Evolutionary conservation across 2,797 vertebrate genomes (phyloP).

Genomic region (Oreortyx pictus): DNA sequence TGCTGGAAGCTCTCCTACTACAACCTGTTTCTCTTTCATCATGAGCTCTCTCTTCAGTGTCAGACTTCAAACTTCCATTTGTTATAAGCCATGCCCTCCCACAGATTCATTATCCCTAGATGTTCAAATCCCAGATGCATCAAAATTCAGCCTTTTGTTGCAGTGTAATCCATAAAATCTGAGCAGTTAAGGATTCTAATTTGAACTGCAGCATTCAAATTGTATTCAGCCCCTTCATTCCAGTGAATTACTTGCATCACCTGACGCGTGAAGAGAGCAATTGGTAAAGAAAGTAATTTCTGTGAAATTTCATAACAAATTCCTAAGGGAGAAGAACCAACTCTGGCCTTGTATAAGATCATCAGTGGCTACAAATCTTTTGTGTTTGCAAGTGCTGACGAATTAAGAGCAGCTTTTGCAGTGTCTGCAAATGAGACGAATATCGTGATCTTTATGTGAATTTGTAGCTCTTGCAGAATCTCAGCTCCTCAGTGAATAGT

Average conservation of each 20-base stretch:
- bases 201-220: slow-evolving; percentile 30
- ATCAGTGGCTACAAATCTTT: slow-evolving; percentile 6
- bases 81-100: not conserved
- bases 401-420: slow-evolving; percentile 18
- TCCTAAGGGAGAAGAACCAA: not conserved
- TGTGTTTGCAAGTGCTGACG: not conserved
- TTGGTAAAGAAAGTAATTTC: not conserved
- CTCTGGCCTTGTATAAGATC: not conserved
- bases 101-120: not conserved
- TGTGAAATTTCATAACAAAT: not conserved
- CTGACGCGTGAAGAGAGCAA: not conserved
- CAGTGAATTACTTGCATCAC: not conserved
- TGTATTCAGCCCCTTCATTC: not conserved
- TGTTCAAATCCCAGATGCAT: not conserved
- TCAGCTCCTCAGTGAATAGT: slow-evolving; percentile 6
- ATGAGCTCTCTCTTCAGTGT: not conserved
- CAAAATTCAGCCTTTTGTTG: not conserved
- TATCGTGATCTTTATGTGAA: slow-evolving; percentile 8
- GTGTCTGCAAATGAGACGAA: slow-evolving; percentile 20
- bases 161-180: not conserved
- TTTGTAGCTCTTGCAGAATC: slow-evolving; percentile 15
- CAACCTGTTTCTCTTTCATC: not conserved
- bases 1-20: not conserved
- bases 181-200: not conserved
- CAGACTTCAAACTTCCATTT: not conserved